A percentile compares a stretch with the other conserved stretches of the same genome.
Evolutionary conservation across 2,797 vertebrate species (phyloP).

Genomic region (Dipus sagitta): DNA sequence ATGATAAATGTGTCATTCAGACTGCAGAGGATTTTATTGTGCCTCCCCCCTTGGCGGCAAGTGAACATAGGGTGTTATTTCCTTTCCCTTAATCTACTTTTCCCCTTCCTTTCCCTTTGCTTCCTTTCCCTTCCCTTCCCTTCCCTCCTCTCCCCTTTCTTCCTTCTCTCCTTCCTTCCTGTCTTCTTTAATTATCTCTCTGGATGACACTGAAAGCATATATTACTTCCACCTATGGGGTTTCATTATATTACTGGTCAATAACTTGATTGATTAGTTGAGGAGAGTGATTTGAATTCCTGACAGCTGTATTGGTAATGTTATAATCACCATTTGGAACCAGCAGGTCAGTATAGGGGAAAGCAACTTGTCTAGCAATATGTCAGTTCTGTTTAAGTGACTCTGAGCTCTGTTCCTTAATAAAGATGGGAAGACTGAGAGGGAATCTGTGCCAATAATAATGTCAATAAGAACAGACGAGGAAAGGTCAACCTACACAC

Average conservation of each 20-base stretch:
- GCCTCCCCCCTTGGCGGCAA: neutral
- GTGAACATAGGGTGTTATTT: neutral
- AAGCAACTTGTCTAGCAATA: neutral
- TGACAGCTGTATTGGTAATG: neutral
- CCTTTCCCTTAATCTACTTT: neutral
- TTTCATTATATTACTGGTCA: neutral
- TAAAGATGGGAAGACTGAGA: neutral
- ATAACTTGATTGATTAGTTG: neutral
- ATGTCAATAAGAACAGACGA: neutral
- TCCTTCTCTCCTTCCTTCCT: fast-evolving
- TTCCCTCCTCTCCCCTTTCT: fast-evolving
- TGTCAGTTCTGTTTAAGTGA: neutral
- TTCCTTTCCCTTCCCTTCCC: neutral
- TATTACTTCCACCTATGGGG: neutral
- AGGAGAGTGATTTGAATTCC: neutral
- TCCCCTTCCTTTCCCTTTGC: fast-evolving
- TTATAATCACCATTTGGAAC: neutral
- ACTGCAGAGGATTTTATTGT: neutral
- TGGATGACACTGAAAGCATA: neutral
- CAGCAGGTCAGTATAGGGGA: neutral
- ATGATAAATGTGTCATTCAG: neutral
- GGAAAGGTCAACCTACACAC: neutral
- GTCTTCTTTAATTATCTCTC: neutral
- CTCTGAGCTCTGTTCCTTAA: slow-evolving; percentile 5
- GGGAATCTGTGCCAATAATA: neutral